phyloP scores from a whole-genome alignment of 2,113 vertebrate species.

The Pampusana beccarii region DNA sequence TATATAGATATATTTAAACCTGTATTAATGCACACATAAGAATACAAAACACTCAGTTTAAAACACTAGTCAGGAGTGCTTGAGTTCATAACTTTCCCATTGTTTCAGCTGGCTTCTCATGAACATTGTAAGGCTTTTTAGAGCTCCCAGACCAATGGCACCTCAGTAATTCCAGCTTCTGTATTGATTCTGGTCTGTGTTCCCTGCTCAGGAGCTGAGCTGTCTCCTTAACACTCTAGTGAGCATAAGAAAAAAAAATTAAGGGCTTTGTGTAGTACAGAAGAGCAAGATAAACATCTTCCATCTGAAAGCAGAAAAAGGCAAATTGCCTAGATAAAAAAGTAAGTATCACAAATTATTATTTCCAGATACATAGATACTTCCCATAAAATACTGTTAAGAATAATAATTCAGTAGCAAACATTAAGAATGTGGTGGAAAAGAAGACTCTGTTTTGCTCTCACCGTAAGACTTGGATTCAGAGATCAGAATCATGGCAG shows the following conservation, averaged over 20 bases:
- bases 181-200: background rate
- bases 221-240: background rate
- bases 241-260: background rate
- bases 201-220: background rate
- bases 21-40: background rate
- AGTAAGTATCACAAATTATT: background rate
- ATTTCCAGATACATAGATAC: background rate
- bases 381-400: background rate
- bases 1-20: too few species aligned
- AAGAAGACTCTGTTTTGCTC: background rate
- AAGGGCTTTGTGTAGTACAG: background rate
- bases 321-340: background rate
- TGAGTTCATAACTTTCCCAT: constrained; percentile 26
- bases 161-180: background rate
- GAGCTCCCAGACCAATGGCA: background rate
- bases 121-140: constrained; percentile 21
- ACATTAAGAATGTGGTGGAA: background rate
- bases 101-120: constrained; percentile 24
- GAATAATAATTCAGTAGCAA: background rate
- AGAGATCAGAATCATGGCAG: background rate
- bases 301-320: background rate
- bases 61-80: background rate
- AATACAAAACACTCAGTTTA: background rate
- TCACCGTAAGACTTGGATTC: background rate
- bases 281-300: background rate